These are phyloP conservation scores for Pachyseris speciosa DNA, from an alignment of 64 coral and sea anemone species.

Conservation along the genomic window DNA sequence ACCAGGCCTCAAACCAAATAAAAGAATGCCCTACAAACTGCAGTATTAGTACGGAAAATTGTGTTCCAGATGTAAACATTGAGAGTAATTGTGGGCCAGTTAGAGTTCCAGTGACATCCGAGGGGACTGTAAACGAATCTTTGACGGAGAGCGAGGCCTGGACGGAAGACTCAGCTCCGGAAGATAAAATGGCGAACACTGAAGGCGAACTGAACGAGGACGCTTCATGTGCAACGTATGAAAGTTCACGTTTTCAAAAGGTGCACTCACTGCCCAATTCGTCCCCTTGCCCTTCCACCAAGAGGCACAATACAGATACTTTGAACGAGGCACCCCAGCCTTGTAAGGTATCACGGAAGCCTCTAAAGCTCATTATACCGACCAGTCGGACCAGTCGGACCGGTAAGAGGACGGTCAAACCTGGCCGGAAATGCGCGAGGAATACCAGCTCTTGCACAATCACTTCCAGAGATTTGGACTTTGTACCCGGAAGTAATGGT, in stretches of 20 bases:
- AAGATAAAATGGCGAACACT: background rate
- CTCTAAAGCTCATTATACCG: slow-evolving; percentile 33
- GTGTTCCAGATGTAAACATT: background rate
- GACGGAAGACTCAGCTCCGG: background rate
- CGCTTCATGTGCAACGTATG: background rate
- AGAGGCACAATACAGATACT: background rate
- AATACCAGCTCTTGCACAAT: background rate
- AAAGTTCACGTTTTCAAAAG: background rate
- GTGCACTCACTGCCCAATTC: background rate
- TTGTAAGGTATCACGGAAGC: background rate
- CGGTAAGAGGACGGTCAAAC: background rate
- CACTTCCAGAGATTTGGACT: background rate
- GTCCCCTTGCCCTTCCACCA: background rate
- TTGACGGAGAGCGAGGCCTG: background rate
- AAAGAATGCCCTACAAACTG: no score
- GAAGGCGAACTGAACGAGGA: background rate
- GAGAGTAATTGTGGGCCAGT: background rate
- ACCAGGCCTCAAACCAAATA: no score
- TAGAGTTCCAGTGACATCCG: background rate
- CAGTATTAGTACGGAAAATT: background rate
- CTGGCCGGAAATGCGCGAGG: background rate
- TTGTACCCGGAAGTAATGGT: background rate
- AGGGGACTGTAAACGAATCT: no score
- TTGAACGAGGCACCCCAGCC: background rate
- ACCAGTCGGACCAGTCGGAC: background rate